phyloP scores from a whole-genome alignment of 2,888 invertebrate genomes.

The Pollenia labialis region DNA sequence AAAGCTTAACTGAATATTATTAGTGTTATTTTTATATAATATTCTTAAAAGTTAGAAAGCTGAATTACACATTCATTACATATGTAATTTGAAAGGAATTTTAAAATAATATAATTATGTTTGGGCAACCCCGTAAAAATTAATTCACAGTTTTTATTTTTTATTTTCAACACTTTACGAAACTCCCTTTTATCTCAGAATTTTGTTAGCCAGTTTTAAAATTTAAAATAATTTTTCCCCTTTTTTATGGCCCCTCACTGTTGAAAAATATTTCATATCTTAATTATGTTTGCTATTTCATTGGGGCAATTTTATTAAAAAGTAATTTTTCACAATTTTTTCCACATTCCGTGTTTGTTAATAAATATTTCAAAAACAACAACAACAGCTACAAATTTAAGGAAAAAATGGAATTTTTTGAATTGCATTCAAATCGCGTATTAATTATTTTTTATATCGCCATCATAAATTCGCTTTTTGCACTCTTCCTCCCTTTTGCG shows the following conservation, averaged over 20 bases:
- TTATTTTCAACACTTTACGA: too few relatives aligned
- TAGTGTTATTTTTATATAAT: too few relatives aligned
- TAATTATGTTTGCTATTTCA: conserved; percentile 51
- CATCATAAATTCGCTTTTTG: conserved; percentile 28
- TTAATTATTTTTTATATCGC: conserved; percentile 50
- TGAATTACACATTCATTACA: too few relatives aligned
- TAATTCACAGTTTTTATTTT: too few relatives aligned
- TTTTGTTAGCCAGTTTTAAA: too few relatives aligned
- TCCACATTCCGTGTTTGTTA: conserved; percentile 50
- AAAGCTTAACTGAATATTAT: too few relatives aligned
- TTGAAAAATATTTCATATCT: conserved; percentile 15
- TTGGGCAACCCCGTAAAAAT: too few relatives aligned
- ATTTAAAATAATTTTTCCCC: background rate
- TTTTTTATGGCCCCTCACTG: background rate
- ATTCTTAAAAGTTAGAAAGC: too few relatives aligned
- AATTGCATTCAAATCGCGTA: conserved; percentile 73
- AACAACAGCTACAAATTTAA: conserved; percentile 1
- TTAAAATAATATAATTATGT: too few relatives aligned
- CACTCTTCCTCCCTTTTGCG: background rate
- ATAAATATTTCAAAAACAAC: conserved; percentile 56
- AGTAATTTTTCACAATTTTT: conserved; percentile 2
- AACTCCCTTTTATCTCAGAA: too few relatives aligned
- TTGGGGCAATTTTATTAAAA: conserved; percentile 29
- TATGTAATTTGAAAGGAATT: too few relatives aligned
- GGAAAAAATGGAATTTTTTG: conserved; percentile 1